Evolutionary conservation across 1,140 invertebrate species (phyloP).

Genomic region (Lasioglossum albipes): DNA sequence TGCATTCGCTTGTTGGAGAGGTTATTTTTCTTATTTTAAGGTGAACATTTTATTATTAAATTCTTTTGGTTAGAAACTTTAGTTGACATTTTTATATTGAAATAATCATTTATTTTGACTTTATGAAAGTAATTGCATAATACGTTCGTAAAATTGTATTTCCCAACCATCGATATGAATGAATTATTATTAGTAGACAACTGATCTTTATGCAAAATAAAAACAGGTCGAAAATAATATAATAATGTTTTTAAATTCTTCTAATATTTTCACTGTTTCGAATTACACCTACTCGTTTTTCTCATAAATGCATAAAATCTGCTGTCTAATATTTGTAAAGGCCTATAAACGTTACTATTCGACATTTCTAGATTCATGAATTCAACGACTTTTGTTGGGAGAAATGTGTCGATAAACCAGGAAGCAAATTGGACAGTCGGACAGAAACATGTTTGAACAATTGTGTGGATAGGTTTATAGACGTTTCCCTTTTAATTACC

Average conservation of each 20-base stretch:
- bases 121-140: not conserved
- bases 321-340: not conserved
- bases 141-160: not conserved
- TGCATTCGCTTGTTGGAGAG: not conserved
- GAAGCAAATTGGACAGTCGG: conserved; percentile 90
- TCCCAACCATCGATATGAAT: not conserved
- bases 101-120: too few species aligned
- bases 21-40: not conserved
- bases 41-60: not conserved
- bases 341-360: conserved; percentile 9
- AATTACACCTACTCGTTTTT: too few species aligned
- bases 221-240: too few species aligned
- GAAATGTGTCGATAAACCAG: conserved; percentile 94
- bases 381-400: conserved; percentile 98
- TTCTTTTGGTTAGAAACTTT: not conserved
- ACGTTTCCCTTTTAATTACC: conserved; percentile 91
- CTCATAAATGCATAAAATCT: too few species aligned
- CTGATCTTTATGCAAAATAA: too few species aligned
- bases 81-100: too few species aligned
- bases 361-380: conserved; percentile 88
- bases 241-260: too few species aligned
- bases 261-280: too few species aligned
- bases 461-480: conserved; percentile 97
- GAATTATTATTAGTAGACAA: not conserved
- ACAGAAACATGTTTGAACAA: conserved; percentile 95